phyloP scores from a whole-genome alignment of 1,140 invertebrate genomes.

The Drosophila leontia region DNA sequence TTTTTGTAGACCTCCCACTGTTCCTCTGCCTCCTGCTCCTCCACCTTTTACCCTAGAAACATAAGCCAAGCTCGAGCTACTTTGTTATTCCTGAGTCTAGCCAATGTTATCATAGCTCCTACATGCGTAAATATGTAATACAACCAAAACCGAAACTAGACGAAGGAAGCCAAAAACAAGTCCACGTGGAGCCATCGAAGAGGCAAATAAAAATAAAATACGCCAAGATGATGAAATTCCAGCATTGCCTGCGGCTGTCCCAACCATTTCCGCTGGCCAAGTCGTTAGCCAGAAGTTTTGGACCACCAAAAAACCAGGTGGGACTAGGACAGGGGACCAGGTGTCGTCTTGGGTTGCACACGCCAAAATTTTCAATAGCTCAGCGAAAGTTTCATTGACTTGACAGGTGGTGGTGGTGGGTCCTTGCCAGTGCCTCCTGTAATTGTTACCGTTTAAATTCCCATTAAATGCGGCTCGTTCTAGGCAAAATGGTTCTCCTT shows the following conservation, averaged over 20 bases:
- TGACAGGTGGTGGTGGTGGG: slow-evolving; percentile 52
- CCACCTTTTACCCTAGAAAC: neutral
- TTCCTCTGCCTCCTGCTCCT: neutral
- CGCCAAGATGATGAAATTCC: slow-evolving; percentile 65
- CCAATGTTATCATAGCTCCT: slow-evolving; percentile 50
- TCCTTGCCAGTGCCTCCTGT: slow-evolving; percentile 44
- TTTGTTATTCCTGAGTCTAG: slow-evolving; percentile 58
- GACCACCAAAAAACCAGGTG: slow-evolving; percentile 24
- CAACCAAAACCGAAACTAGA: slow-evolving; percentile 12
- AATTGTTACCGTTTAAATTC: slow-evolving; percentile 83
- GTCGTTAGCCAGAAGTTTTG: slow-evolving; percentile 57
- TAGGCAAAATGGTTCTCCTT: slow-evolving; percentile 49
- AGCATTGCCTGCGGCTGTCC: slow-evolving; percentile 48
- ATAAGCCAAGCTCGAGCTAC: neutral
- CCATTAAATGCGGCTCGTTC: slow-evolving; percentile 64
- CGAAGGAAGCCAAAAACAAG: slow-evolving; percentile 9
- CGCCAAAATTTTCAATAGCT: slow-evolving; percentile 72
- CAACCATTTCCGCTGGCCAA: slow-evolving; percentile 25
- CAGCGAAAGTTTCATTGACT: slow-evolving; percentile 75
- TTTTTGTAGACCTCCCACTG: neutral
- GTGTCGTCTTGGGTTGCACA: slow-evolving; percentile 51
- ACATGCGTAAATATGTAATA: slow-evolving; percentile 49
- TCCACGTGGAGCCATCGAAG: slow-evolving; percentile 34
- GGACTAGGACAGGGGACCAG: slow-evolving; percentile 41
- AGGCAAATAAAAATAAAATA: slow-evolving; percentile 22